These are phyloP conservation scores for Tenrec ecaudatus DNA, from an alignment of 2,113 vertebrate species.

Conservation along the genomic window DNA sequence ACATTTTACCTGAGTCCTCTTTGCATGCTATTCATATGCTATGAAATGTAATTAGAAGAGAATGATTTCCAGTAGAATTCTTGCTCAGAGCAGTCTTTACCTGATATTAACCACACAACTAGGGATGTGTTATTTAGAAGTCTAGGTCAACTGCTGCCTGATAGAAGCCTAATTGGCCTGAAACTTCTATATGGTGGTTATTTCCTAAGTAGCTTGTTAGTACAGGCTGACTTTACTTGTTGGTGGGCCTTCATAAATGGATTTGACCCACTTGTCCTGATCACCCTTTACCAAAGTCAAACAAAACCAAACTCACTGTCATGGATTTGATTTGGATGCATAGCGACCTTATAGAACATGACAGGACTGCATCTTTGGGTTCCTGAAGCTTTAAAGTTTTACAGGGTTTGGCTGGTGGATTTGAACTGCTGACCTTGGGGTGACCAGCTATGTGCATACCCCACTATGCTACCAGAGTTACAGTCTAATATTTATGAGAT, in stretches of 20 bases:
- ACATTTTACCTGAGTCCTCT: neutral
- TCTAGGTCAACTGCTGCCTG: neutral
- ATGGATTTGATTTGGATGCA: too few species aligned
- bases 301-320: too few species aligned
- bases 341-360: too few species aligned
- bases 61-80: neutral
- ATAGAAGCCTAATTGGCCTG: neutral
- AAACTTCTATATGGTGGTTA: neutral
- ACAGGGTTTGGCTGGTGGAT: too few species aligned
- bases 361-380: too few species aligned
- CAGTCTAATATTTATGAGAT: conserved; percentile 1
- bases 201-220: neutral
- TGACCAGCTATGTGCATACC: too few species aligned
- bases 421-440: too few species aligned
- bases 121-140: neutral
- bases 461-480: too few species aligned
- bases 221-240: neutral
- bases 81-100: neutral
- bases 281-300: neutral
- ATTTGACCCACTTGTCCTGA: neutral
- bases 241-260: neutral
- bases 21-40: neutral
- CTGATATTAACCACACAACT: neutral
- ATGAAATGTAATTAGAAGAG: neutral
- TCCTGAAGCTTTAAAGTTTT: too few species aligned